Evolutionary conservation across 2,797 vertebrate genomes (phyloP).

Genomic region (Enteromius viviparus): DNA sequence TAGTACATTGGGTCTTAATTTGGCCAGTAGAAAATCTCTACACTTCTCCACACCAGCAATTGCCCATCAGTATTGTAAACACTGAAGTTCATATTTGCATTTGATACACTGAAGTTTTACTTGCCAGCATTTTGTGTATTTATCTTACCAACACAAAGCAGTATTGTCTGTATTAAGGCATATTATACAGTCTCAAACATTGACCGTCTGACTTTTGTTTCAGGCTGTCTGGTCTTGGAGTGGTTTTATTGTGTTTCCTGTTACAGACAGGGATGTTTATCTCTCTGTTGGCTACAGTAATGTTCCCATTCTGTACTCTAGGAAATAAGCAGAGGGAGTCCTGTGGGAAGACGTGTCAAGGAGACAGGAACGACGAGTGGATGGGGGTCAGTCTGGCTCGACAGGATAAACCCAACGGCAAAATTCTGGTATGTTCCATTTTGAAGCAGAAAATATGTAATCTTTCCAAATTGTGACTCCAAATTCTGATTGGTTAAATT

Average conservation of each 20-base stretch:
- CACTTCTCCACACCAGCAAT: neutral
- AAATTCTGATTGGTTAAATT: neutral
- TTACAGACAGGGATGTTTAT: slow-evolving; percentile 9
- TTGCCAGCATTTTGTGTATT: neutral
- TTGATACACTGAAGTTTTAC: neutral
- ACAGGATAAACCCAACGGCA: slow-evolving; percentile 86
- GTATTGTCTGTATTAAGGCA: neutral
- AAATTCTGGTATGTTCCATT: slow-evolving; percentile 85
- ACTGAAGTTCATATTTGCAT: slow-evolving; percentile 10
- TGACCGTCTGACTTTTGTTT: slow-evolving; percentile 7
- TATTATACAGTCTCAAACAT: slow-evolving; percentile 1
- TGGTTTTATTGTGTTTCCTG: neutral
- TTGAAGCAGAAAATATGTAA: neutral
- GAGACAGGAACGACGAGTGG: slow-evolving; percentile 94
- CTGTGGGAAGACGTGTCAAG: slow-evolving; percentile 96
- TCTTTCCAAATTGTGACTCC: neutral
- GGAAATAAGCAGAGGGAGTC: slow-evolving; percentile 84
- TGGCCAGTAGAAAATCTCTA: slow-evolving; percentile 2
- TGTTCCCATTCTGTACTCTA: slow-evolving; percentile 62
- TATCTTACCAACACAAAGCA: slow-evolving; percentile 8
- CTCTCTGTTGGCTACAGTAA: slow-evolving; percentile 23
- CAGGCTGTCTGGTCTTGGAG: neutral
- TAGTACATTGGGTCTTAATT: neutral
- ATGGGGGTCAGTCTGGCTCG: slow-evolving; percentile 97
- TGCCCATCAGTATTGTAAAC: neutral